Conservation (phyloP, 1,140 invertebrate species). For the Heliconius himera region DNA sequence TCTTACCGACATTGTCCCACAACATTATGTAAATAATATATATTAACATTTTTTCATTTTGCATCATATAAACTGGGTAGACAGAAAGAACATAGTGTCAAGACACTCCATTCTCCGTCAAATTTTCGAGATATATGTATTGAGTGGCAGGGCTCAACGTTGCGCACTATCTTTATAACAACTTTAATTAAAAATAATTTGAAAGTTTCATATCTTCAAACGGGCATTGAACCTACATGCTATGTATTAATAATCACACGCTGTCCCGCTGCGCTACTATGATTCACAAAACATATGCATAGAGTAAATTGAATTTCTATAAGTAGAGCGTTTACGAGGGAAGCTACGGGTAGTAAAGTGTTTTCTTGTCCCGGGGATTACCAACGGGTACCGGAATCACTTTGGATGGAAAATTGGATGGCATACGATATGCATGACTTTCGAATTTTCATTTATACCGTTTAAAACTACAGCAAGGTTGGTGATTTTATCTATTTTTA, state of each 20-base stretch:
- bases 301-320: conserved; percentile 10
- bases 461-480: background rate
- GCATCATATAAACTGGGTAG: too few relatives aligned
- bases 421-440: conserved; percentile 10
- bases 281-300: conserved; percentile 1
- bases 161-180: background rate
- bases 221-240: background rate
- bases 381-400: conserved; percentile 11
- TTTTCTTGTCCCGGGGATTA: conserved; percentile 3
- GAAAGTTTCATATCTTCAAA: background rate
- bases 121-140: background rate
- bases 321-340: background rate
- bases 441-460: background rate
- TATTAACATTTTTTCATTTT: too few relatives aligned
- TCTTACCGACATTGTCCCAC: too few relatives aligned
- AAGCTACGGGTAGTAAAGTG: conserved; percentile 5
- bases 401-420: conserved; percentile 5
- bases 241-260: background rate
- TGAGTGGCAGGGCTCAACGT: background rate
- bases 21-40: too few relatives aligned
- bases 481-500: background rate
- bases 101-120: too few relatives aligned
- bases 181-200: background rate
- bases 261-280: background rate
- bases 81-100: too few relatives aligned